A percentile compares a stretch with the other conserved stretches of the same genome.
These are phyloP conservation scores for Rattus norvegicus DNA, from an alignment of 2,113 vertebrate genomes.

Conservation along the genomic window GRCr8 NC_086029.1:71096001-71096500, in stretches of 20 bases:
- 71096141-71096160: not conserved
- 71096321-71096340: not conserved
- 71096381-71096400: not conserved
- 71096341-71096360: not conserved
- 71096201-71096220: not conserved
- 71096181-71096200: not conserved
- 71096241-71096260: constrained; percentile 19
- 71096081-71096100: not conserved
- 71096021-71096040: not conserved
- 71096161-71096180: not conserved
- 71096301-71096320: not conserved
- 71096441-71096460: constrained; percentile 7
- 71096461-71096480: not conserved
- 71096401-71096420: not conserved
- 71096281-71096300: constrained; percentile 16
- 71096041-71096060: not conserved
- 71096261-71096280: not conserved
- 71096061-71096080: not conserved
- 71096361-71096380: not conserved
- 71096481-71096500: not conserved
- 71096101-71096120: not conserved
- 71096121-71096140: not conserved
- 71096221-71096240: not conserved
- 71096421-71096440: not conserved
- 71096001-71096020: not conserved